Evolutionary conservation across 2,797 vertebrate genomes (phyloP).

Genomic region (Ciconia nigra): DNA sequence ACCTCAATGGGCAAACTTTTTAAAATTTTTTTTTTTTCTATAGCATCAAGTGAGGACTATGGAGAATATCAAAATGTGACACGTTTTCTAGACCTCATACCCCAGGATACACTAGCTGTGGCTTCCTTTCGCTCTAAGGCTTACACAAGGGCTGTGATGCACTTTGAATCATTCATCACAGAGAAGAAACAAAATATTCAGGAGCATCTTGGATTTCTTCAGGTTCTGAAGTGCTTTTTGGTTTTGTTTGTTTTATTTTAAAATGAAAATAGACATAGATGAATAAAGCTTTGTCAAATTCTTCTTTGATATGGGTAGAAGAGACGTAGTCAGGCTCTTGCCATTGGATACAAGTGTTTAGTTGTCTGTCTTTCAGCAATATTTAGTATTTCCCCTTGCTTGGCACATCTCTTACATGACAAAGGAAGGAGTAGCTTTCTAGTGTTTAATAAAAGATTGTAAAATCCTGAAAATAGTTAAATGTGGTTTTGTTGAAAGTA

Average conservation of each 20-base stretch:
- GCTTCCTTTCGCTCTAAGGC: constrained; percentile 95
- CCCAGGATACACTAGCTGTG: constrained; percentile 91
- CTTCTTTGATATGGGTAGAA: neutral
- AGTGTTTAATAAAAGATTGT: neutral
- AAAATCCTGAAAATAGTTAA: neutral
- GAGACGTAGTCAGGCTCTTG: neutral
- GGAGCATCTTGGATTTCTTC: constrained; percentile 95
- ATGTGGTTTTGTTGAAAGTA: neutral
- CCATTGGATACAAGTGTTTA: neutral
- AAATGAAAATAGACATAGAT: neutral
- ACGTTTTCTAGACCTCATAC: constrained; percentile 91
- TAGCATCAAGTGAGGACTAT: constrained; percentile 71
- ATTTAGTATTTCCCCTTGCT: neutral
- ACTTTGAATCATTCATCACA: constrained; percentile 93
- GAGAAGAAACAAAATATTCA: constrained; percentile 96
- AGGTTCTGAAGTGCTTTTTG: constrained; percentile 76
- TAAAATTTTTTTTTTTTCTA: neutral
- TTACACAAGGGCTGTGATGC: constrained; percentile 97
- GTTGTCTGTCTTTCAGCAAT: neutral
- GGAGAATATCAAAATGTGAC: constrained; percentile 89
- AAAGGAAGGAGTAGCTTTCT: neutral
- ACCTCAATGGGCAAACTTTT: neutral
- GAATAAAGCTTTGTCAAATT: neutral
- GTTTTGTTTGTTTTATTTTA: neutral
- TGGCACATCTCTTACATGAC: neutral